These are phyloP conservation scores for Plestiodon gilberti DNA, from an alignment of 2,113 vertebrate species.

Conservation along the genomic window DNA sequence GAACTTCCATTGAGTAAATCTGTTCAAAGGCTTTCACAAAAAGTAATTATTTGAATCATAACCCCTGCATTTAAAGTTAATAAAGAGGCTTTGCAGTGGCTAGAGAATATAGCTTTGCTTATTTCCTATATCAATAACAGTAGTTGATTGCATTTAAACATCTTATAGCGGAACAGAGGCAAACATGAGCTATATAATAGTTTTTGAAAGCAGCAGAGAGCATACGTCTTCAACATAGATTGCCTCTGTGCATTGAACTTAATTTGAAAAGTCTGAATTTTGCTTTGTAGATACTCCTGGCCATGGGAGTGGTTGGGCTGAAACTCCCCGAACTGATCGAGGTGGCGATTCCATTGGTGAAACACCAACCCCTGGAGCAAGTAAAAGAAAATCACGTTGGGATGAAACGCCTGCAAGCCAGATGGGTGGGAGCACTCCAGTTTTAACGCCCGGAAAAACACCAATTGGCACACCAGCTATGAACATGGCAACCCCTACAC, in stretches of 20 bases:
- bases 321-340: conserved; percentile 94
- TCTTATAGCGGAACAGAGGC: background rate
- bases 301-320: conserved; percentile 97
- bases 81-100: background rate
- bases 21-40: too few relatives aligned
- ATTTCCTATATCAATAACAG: background rate
- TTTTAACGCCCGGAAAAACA: conserved; percentile 96
- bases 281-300: conserved; percentile 89
- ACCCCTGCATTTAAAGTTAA: background rate
- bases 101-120: background rate
- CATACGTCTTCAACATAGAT: background rate
- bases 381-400: conserved; percentile 98
- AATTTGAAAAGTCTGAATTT: background rate
- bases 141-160: background rate
- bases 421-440: conserved; percentile 96
- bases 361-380: conserved; percentile 96
- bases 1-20: background rate
- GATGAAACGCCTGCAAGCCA: conserved; percentile 98
- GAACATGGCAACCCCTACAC: conserved; percentile 98
- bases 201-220: background rate
- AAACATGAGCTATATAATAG: background rate
- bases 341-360: conserved; percentile 97
- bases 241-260: background rate
- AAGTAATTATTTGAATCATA: background rate
- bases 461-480: conserved; percentile 97